Evolutionary conservation across 1,140 invertebrate genomes (phyloP).

Genomic region (Maniola jurtina): DNA sequence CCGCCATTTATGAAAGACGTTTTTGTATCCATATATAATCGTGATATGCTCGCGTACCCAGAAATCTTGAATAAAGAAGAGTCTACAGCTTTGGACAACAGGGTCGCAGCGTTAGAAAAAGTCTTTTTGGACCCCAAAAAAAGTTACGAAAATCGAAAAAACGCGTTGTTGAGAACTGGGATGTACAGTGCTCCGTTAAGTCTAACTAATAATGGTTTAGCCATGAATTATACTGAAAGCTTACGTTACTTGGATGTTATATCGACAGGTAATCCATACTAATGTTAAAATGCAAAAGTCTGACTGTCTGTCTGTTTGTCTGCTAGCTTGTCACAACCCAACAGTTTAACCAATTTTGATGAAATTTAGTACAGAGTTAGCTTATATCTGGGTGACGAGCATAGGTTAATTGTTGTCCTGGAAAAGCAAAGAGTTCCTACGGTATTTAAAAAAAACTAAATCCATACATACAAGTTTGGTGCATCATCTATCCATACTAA

Average conservation of each 20-base stretch:
- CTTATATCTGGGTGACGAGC: no score
- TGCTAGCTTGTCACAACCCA: no score
- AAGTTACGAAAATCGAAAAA: conserved; percentile 46
- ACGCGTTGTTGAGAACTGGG: conserved; percentile 45
- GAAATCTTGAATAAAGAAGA: conserved; percentile 85
- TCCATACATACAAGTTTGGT: no score
- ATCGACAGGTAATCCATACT: conserved; percentile 35
- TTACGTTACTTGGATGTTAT: conserved; percentile 79
- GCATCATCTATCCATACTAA: no score
- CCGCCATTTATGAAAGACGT: conserved; percentile 83
- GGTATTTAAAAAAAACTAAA: no score
- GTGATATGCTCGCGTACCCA: conserved; percentile 82
- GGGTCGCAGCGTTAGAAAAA: conserved; percentile 79
- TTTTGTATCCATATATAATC: conserved; percentile 81
- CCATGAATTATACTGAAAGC: conserved; percentile 80
- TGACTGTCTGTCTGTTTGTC: no score
- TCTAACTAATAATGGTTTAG: conserved; percentile 66
- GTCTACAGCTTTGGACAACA: conserved; percentile 80
- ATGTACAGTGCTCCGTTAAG: conserved; percentile 66
- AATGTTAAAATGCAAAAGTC: no score
- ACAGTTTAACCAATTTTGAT: no score
- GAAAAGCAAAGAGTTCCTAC: no score
- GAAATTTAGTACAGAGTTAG: no score
- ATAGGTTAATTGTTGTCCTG: no score
- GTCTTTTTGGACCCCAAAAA: conserved; percentile 77